Evolutionary conservation across 2,888 invertebrate species (phyloP), one percentile per base, ranked within the genome.

Genomic region (Panorpa germanica): DNA sequence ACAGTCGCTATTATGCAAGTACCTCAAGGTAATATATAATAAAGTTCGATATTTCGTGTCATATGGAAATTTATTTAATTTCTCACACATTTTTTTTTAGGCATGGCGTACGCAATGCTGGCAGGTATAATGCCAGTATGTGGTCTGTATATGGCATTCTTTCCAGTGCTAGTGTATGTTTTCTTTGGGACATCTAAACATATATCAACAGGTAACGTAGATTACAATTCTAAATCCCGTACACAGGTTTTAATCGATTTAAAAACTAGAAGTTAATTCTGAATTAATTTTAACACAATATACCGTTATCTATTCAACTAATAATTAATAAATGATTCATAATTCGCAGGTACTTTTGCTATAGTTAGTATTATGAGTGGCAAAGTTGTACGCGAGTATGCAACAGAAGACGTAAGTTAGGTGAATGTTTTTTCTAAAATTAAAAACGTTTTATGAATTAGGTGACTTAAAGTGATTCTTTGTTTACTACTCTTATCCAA

Each of bases 1-100:
- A 86, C 86, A 1, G 77, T 85, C 4, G 82, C 77, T 20, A 65
- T 83, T 31, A 76, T 83, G 74, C 78, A 82, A 45, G 78, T 83
- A 43, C 82, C 82, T 1, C 82, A 83, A 59, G 81, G 74, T 49
- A 53, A 50, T 48, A 48, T 49, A 18, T 10, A 8, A 17, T 23
- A 10, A 15, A 13, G 15, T 21, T 4, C 16, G 15, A 6, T 4
- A 16, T 4, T 26, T 21, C 18, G 14, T 9, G 15, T 26, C 3
- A 26, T 8, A 15, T 26, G n/a, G n/a, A n/a, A n/a, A n/a, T 13
- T 23, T 11, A 9, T 27, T 34, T 10, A 19, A 22, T 5, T 25
- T 18, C 6, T 9, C 7, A 8, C 7, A 28, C 20, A 13, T 36
- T 33, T 37, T 39, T 41, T 42, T 39, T 26, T 47, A 61, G 64